Base-by-base conservation (phyloP, 1,140 invertebrate species). In the Drosophila ananassae region DNA sequence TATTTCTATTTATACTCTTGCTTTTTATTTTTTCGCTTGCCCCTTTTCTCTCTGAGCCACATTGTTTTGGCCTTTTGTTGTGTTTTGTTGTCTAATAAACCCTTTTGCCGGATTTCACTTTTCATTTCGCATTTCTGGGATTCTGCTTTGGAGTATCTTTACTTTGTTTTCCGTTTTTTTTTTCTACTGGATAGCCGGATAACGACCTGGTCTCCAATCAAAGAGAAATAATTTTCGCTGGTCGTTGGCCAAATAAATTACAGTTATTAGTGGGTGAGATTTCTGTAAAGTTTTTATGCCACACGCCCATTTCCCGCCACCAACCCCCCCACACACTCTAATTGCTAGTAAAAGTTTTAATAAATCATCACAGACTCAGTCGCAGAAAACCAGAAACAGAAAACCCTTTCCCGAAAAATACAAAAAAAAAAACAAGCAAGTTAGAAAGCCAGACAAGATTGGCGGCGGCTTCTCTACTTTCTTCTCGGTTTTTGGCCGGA, bases 331-430 rank as follows among this genome's bases (percentile, higher is more conserved):
- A 3, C 34, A 12, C 50, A 17, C 55, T 61, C 69, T 84, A 85
- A 84, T 84, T 85, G 81, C 52, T 25, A 60, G 82, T 81, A 85
- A 85, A 85, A 85, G 82, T 85, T 76, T 79, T 83, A 72, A 87
- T 85, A 85, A 85, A 85, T 85, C 81, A 85, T 80, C 59, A 41
- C 75, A 78, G 59, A 68, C 17, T 17, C 17, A 17, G 17, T 17
- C 80, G 58, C 61, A 50, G 41, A 17, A 17, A 73, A 76, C 61
- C 51, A 44, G 47, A 69, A 63, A 63, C 48, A 63, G 60, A 62
- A 76, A 73, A 72, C 82, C 82, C 83, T 85, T 85, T 85, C 82
- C 78, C 74, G 69, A 84, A 75, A 66, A 73, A 24, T 51, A 17
- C 17, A 17, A 17, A 17, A 17, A 63, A 62, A 56, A 50, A 73